Conservation (phyloP, 2,888 invertebrate genomes). For the Luperina testacea region DNA sequence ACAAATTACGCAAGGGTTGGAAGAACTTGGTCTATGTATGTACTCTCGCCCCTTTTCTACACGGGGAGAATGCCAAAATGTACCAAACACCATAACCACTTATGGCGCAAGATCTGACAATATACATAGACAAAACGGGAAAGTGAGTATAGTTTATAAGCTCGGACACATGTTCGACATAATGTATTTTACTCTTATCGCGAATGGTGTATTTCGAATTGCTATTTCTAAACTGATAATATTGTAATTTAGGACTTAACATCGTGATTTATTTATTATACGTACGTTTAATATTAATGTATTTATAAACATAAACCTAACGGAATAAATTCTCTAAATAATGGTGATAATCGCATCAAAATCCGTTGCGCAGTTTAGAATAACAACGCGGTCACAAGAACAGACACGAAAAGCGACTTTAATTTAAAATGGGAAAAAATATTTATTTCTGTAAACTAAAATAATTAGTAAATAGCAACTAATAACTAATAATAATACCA, state of each 20-base stretch:
- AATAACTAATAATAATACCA: too few relatives aligned
- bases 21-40: slow-evolving; percentile 9
- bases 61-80: slow-evolving; percentile 31
- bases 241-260: too few relatives aligned
- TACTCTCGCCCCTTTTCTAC: slow-evolving; percentile 20
- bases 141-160: not conserved
- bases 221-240: not conserved
- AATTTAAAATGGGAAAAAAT: not conserved
- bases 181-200: not conserved
- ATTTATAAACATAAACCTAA: not conserved
- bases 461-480: too few relatives aligned
- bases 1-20: slow-evolving; percentile 45
- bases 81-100: not conserved
- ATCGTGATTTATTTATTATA: not conserved
- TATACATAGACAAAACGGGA: not conserved
- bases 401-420: not conserved
- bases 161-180: too few relatives aligned
- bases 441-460: too few relatives aligned
- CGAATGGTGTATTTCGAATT: not conserved
- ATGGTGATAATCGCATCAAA: not conserved
- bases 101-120: not conserved
- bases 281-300: not conserved
- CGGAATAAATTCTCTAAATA: not conserved
- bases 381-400: not conserved
- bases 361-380: not conserved